A percentile compares a stretch with the other conserved stretches of the same genome.
Evolutionary conservation across 35 echinoderm and acorn worm genomes (phyloP).

Genomic region (Diadema setosum): DNA sequence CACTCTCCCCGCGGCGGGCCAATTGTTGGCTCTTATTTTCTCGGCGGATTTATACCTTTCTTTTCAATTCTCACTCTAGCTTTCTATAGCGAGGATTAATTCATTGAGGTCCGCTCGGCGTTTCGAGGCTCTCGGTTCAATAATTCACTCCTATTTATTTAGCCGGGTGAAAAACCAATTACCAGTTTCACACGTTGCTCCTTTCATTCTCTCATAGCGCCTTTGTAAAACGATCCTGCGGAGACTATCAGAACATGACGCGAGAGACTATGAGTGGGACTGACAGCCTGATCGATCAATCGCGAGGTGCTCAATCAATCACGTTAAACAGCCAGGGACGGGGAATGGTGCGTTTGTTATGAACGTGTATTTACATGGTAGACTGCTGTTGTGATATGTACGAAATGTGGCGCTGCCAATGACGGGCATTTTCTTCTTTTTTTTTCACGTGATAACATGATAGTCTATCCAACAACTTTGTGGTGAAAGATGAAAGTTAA

Average conservation of each 20-base stretch:
- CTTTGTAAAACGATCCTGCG: slow-evolving; percentile 20
- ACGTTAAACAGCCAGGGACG: no score
- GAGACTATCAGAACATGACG: neutral
- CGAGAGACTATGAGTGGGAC: neutral
- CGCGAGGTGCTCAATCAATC: neutral
- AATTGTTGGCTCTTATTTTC: neutral
- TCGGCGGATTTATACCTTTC: neutral
- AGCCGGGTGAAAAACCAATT: slow-evolving; percentile 61
- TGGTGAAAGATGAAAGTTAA: no score
- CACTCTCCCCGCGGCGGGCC: neutral
- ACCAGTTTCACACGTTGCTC: slow-evolving; percentile 55
- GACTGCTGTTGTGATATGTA: no score
- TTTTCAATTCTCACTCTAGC: neutral
- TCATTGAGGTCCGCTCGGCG: neutral
- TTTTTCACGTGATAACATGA: no score
- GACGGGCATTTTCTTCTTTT: no score
- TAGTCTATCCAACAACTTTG: no score
- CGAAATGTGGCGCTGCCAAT: no score
- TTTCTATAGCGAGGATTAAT: slow-evolving; percentile 12
- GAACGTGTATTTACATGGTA: no score
- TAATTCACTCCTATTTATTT: slow-evolving; percentile 58
- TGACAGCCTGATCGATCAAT: slow-evolving; percentile 39
- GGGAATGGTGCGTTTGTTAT: no score
- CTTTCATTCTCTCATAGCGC: neutral
- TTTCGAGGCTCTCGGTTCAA: neutral